These are phyloP conservation scores for Rhipidura dahli DNA, from an alignment of 2,113 vertebrate species.

Conservation along the genomic window DNA sequence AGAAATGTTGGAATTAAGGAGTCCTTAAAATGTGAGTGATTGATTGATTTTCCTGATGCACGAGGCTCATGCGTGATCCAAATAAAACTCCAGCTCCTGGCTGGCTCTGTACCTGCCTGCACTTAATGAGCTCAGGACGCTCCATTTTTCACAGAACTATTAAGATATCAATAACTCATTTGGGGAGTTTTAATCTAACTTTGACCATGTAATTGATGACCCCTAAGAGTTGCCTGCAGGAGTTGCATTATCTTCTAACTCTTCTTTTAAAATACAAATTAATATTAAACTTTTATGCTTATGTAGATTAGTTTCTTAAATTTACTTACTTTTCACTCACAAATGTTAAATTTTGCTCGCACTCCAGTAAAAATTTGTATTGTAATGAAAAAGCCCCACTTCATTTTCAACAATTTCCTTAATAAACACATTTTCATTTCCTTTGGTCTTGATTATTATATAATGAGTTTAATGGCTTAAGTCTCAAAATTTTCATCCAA, in stretches of 20 bases:
- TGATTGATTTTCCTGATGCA: neutral
- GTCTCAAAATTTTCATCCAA: neutral
- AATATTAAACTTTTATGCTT: neutral
- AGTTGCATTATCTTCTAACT: neutral
- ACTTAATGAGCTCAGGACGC: neutral
- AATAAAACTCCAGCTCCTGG: neutral
- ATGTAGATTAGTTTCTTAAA: neutral
- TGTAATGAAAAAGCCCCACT: neutral
- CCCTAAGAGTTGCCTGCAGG: neutral
- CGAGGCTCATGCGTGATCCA: neutral
- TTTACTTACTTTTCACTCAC: neutral
- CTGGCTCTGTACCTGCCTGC: neutral
- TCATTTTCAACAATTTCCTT: neutral
- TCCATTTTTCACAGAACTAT: neutral
- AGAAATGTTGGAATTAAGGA: conserved; percentile 1
- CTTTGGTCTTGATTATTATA: neutral
- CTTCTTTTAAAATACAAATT: neutral
- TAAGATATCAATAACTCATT: neutral
- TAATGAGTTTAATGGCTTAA: neutral
- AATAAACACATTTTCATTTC: neutral
- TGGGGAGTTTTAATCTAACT: neutral
- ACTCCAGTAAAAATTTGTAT: neutral
- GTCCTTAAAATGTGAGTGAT: neutral
- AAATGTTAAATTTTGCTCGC: neutral
- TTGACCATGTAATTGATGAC: neutral